phyloP scores from a whole-genome alignment of 1,140 invertebrate genomes.

The Theocolax elegans region DNA sequence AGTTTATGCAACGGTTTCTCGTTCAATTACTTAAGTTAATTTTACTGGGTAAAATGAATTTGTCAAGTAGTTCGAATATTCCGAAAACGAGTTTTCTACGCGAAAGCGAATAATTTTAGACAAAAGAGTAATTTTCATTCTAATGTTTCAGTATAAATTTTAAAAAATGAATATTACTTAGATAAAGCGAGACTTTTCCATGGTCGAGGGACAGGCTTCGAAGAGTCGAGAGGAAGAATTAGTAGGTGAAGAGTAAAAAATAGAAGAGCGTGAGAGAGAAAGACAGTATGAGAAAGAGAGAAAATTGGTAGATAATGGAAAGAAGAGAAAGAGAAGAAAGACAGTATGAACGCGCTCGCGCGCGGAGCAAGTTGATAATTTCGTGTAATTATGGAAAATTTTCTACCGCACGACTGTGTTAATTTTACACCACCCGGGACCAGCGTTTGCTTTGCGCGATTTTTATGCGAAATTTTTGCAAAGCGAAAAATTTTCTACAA shows the following conservation, averaged over 20 bases:
- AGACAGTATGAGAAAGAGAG: background rate
- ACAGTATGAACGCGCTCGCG: background rate
- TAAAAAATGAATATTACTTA: background rate
- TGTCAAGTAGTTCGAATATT: too few species aligned
- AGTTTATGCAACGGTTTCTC: too few species aligned
- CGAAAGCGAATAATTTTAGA: too few species aligned
- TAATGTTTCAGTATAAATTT: slow-evolving; percentile 8
- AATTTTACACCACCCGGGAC: slow-evolving; percentile 12
- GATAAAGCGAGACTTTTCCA: background rate
- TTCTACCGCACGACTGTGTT: slow-evolving; percentile 27
- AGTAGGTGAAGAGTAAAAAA: slow-evolving; percentile 28
- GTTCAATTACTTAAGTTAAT: too few species aligned
- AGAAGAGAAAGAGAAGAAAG: slow-evolving; percentile 9
- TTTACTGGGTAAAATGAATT: too few species aligned
- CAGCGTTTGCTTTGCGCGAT: slow-evolving; percentile 18
- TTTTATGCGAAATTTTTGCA: slow-evolving; percentile 9
- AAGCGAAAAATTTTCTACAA: slow-evolving; percentile 6
- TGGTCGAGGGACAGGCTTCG: background rate
- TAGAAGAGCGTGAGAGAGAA: background rate
- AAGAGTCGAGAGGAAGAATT: background rate
- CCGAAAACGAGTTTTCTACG: too few species aligned
- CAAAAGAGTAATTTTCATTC: background rate
- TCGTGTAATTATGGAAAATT: slow-evolving; percentile 41
- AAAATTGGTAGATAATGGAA: slow-evolving; percentile 37
- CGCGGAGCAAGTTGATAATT: slow-evolving; percentile 39